phyloP scores from a whole-genome alignment of 2,888 invertebrate genomes.

The Byasa hedistus region DNA sequence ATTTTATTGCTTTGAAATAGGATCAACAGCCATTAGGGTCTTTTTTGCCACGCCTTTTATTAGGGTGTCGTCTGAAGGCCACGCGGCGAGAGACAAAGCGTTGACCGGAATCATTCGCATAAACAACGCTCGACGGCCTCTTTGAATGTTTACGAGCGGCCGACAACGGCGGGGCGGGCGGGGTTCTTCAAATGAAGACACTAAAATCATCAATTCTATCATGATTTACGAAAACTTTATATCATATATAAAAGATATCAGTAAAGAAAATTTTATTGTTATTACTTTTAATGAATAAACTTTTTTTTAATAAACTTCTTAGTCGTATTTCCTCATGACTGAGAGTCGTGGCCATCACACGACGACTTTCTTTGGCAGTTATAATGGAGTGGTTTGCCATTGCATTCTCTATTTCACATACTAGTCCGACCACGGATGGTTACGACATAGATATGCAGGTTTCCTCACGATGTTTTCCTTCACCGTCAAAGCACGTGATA shows the following conservation, averaged over 20 bases:
- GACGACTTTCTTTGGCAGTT: too few species aligned
- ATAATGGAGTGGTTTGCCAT: too few species aligned
- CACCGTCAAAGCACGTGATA: too few species aligned
- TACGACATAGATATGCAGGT: too few species aligned
- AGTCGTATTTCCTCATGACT: too few species aligned
- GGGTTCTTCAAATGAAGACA: constrained; percentile 27
- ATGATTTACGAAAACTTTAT: constrained; percentile 16
- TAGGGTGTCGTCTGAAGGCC: constrained; percentile 77
- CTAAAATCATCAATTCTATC: constrained; percentile 25
- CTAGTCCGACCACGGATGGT: too few species aligned
- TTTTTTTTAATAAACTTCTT: too few species aligned
- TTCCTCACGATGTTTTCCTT: too few species aligned
- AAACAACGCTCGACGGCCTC: constrained; percentile 75
- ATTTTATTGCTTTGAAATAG: constrained; percentile 77
- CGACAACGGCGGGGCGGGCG: constrained; percentile 32
- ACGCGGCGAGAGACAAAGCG: constrained; percentile 74
- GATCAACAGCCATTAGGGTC: constrained; percentile 73
- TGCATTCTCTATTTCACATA: too few species aligned
- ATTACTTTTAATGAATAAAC: too few species aligned
- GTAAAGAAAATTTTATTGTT: too few species aligned
- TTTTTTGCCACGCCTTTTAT: constrained; percentile 79
- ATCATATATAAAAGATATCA: background rate
- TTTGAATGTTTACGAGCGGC: constrained; percentile 64
- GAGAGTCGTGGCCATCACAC: too few species aligned
- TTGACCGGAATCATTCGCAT: constrained; percentile 71